Conservation (phyloP, 2,113 vertebrate genomes). For the Thamnophis sirtalis region DNA sequence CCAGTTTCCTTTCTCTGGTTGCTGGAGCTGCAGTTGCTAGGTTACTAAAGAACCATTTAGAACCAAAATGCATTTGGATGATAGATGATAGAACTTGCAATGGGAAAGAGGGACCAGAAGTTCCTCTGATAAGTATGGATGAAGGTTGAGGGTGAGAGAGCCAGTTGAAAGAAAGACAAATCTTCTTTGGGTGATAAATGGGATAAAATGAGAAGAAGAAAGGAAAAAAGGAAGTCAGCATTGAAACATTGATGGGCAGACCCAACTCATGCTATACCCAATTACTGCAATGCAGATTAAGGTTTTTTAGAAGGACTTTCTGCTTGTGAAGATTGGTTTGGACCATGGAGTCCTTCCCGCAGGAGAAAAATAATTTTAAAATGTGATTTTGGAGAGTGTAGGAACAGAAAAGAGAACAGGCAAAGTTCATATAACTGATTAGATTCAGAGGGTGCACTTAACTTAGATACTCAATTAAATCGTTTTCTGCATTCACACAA, state of each 20-base stretch:
- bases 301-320: background rate
- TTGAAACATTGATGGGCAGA: background rate
- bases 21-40: background rate
- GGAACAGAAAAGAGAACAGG: background rate
- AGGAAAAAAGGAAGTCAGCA: background rate
- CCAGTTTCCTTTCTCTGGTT: background rate
- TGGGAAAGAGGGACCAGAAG: background rate
- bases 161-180: rapidly evolving
- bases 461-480: background rate
- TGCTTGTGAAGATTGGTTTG: background rate
- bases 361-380: background rate
- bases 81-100: background rate
- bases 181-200: background rate
- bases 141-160: background rate
- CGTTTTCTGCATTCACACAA: background rate
- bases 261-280: background rate
- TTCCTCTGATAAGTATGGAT: background rate
- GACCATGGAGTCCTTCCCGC: background rate
- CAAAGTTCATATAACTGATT: background rate
- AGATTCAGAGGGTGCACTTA: background rate
- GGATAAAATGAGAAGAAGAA: background rate
- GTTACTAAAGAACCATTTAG: rapidly evolving
- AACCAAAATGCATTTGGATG: background rate
- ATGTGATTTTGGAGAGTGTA: background rate
- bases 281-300: background rate